Evolutionary conservation across 2,888 invertebrate species (phyloP).

Genomic region (Chalcis sispes): DNA sequence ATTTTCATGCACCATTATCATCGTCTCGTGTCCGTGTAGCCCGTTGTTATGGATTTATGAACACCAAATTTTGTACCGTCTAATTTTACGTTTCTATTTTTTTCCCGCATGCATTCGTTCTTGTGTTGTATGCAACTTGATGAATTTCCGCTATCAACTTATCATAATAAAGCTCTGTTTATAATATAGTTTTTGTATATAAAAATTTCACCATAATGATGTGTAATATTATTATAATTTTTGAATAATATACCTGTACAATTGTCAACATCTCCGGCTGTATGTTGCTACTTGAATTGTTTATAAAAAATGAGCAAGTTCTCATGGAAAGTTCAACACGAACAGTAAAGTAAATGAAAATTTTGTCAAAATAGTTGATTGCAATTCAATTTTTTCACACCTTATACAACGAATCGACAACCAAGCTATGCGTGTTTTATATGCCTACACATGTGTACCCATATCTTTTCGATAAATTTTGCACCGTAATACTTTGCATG

Average conservation of each 20-base stretch:
- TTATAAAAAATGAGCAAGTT: background rate
- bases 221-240: no score
- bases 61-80: conserved; percentile 62
- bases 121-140: conserved; percentile 36
- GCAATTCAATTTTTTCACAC: conserved; percentile 33
- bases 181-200: background rate
- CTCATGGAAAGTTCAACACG: background rate
- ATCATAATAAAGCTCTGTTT: no score
- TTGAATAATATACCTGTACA: background rate
- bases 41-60: conserved; percentile 76
- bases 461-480: conserved; percentile 18
- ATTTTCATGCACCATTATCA: conserved; percentile 47
- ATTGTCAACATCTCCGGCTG: no score
- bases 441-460: conserved; percentile 1
- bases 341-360: conserved; percentile 37
- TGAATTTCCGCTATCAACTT: no score
- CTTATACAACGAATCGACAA: conserved; percentile 17
- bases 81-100: conserved; percentile 53
- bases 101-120: conserved; percentile 54
- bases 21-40: conserved; percentile 63
- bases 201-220: background rate
- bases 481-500: conserved; percentile 50
- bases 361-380: conserved; percentile 56
- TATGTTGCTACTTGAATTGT: no score
- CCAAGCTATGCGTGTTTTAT: no score